Base-by-base conservation (phyloP, 2,113 vertebrate species). In the Vidua macroura region DNA sequence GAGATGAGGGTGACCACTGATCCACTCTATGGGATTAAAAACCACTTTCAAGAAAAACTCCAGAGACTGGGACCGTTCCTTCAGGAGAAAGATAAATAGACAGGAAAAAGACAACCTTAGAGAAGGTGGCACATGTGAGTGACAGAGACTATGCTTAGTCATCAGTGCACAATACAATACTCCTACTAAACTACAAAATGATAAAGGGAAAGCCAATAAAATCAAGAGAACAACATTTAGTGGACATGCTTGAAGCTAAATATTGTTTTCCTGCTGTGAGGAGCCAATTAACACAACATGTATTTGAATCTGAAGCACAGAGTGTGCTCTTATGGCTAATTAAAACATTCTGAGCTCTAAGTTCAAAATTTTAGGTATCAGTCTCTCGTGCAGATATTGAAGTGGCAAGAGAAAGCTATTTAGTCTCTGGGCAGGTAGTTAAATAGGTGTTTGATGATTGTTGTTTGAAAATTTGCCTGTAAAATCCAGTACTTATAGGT, bases 281-380 rank as follows among this genome's bases (percentile, higher is more conserved):
- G 48, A 88, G 44, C 35, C 90, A 91, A 94, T 85, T 87, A 95
- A 16, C 82, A 56, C 75, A 80, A 88, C 55, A 49, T 33, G 62
- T 35, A 69, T 80, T 83, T 70, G 68, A 93, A 51, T 88, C 51
- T 13, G 9, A 70, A 88, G 72, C 55, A 88, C 59, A 83, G 78
- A 79, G 53, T 63, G 75, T 70, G 72, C 28, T 86, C 39, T 86
- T 64, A 56, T 1, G 2, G 68, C 70, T 95, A 95, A 94, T 93
- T 92, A 83, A 89, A 90, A 35, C 46, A 69, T 28, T 55, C 76
- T 90, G 80, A 88, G 83, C 64, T 74, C 51, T 35, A 83, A 74
- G 70, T 90, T 90, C 49, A 91, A 91, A 83, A 90, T 95, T 79
- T 80, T 83, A 91, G 84, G 59, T 87, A 55, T 59, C 63, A 86